Base-by-base conservation (phyloP, 2,888 invertebrate genomes). In the Orthonychiurus folsomi region DNA sequence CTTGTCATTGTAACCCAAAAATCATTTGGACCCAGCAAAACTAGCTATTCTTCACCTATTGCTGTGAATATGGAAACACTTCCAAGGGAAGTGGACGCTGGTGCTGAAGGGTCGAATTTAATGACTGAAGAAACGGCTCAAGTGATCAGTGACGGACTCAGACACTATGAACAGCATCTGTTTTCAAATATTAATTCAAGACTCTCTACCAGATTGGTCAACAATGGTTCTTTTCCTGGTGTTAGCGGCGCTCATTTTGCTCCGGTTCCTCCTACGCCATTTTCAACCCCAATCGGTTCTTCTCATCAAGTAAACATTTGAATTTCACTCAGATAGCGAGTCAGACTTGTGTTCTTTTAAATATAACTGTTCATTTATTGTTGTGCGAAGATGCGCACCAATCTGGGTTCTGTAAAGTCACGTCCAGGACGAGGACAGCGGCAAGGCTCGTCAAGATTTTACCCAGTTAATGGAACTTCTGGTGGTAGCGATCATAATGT, bases 131-230 rank as follows among this genome's bases (percentile, higher is more conserved):
- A 96, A 75, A 80, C 96, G 73, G 93, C 89, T 73, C 89, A 93
- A 80, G 88, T 91, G 53, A 99, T 99, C 73, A 94, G 95, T 73
- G 94, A 97, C 77, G 97, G 97, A n/a, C 82, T 99, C 23, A 86
- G 85, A 75, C 89, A 92, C 74, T 99, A 97, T 74, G 97, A 99
- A 78, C 93, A 95, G 76, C 94, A 95, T 75, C 79, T 97, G 61
- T 91, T 48, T 55, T 50, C 57, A 28, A 59, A 54, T 62, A 57
- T 28, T 15, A 63, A 65, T 37, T 37, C 54, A 20, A 50, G 62
- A 67, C 66, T 12, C 89, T 95, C 52, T 91, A 88, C 69, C 79
- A 94, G 66, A 91, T 95, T 74, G 86, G 86, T 65, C 89, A 90
- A 76, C 92, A 83, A 83, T 23, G 85, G 86, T 0, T 82, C 83